These are phyloP conservation scores for Mesoclemmys tuberculata DNA, from an alignment of 2,113 vertebrate genomes.

Conservation along the genomic window DNA sequence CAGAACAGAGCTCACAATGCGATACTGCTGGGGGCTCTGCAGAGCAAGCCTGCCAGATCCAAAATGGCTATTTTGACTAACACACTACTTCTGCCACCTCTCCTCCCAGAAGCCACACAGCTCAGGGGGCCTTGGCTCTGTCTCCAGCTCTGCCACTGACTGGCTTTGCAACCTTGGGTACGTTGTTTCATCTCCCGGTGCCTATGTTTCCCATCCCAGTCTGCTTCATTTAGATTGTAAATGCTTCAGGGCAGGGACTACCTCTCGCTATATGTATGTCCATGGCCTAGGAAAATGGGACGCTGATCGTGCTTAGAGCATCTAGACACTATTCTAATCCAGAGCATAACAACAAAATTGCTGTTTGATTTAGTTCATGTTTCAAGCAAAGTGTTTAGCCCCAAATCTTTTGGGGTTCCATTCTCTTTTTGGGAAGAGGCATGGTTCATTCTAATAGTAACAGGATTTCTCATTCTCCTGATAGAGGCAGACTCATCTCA, in stretches of 20 bases:
- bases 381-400: not conserved
- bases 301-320: not conserved
- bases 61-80: not conserved
- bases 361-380: not conserved
- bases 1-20: not conserved
- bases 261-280: too few relatives aligned
- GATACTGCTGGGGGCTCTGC: not conserved
- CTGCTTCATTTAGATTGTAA: too few relatives aligned
- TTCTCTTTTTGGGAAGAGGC: not conserved
- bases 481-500: constrained; percentile 6
- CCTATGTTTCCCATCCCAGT: too few relatives aligned
- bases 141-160: too few relatives aligned
- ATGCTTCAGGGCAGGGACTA: too few relatives aligned
- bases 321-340: not conserved
- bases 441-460: not conserved
- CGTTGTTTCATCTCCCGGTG: too few relatives aligned
- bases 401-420: not conserved
- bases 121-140: too few relatives aligned
- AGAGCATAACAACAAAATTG: not conserved
- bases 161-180: too few relatives aligned
- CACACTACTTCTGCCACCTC: not conserved
- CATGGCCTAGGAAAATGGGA: too few relatives aligned
- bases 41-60: not conserved
- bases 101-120: too few relatives aligned
- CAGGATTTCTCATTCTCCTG: not conserved